phyloP scores from a whole-genome alignment of 2,888 invertebrate genomes.

The Carcina quercana region DNA sequence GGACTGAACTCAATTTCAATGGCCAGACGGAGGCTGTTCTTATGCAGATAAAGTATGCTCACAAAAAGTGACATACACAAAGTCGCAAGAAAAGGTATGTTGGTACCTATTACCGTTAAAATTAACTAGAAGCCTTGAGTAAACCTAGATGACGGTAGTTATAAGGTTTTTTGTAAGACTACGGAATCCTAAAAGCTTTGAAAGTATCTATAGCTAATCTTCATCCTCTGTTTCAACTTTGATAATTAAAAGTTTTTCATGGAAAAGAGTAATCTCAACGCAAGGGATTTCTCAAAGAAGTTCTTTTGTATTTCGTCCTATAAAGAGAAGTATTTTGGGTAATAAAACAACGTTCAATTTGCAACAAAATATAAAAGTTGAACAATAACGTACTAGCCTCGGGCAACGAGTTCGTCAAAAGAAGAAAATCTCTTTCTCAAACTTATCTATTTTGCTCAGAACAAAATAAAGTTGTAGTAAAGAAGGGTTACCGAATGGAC shows the following conservation, averaged over 20 bases:
- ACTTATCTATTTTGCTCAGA: constrained; percentile 40
- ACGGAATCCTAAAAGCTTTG: too few relatives aligned
- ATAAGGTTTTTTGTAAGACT: too few relatives aligned
- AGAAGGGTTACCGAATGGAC: too few relatives aligned
- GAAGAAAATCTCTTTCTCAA: constrained; percentile 48
- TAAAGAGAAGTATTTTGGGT: constrained; percentile 65
- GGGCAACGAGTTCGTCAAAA: constrained; percentile 56
- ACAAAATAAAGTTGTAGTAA: too few relatives aligned
- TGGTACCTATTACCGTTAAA: too few relatives aligned
- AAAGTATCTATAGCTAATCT: constrained; percentile 9
- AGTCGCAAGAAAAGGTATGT: too few relatives aligned
- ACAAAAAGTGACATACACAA: too few relatives aligned
- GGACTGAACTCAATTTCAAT: too few relatives aligned
- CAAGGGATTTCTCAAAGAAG: constrained; percentile 60
- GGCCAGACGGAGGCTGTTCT: too few relatives aligned
- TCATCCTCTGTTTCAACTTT: constrained; percentile 44
- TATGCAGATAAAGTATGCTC: too few relatives aligned
- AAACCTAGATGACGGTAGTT: too few relatives aligned
- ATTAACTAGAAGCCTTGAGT: too few relatives aligned
- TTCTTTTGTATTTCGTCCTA: constrained; percentile 68
- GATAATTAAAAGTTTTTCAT: constrained; percentile 68
- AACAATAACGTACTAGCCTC: constrained; percentile 66
- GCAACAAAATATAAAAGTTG: constrained; percentile 71
- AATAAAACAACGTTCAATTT: constrained; percentile 67
- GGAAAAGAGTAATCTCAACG: constrained; percentile 56